phyloP scores from a whole-genome alignment of 2,113 vertebrate genomes.

The Phasianus colchicus region DNA sequence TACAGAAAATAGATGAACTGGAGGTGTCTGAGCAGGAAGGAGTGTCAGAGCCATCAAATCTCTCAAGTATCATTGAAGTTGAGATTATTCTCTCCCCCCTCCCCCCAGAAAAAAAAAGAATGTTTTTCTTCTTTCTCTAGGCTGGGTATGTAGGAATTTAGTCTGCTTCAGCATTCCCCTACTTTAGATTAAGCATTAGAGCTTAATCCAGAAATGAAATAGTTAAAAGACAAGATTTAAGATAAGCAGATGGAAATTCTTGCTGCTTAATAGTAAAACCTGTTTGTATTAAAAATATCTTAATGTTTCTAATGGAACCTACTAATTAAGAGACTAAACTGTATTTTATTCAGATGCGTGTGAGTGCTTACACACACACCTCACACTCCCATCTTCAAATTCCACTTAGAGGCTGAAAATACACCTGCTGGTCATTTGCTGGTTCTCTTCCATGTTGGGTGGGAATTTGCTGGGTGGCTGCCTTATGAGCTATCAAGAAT shows the following conservation, averaged over 20 bases:
- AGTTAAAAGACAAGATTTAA: slow-evolving; percentile 34
- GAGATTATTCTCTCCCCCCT: not conserved
- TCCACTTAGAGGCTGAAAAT: slow-evolving; percentile 3
- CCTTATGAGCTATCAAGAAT: not conserved
- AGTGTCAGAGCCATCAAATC: not conserved
- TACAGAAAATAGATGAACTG: not conserved
- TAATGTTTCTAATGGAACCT: slow-evolving; percentile 49
- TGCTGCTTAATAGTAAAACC: slow-evolving; percentile 26
- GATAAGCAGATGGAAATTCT: slow-evolving; percentile 62
- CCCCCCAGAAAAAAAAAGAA: not conserved
- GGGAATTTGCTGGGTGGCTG: not conserved
- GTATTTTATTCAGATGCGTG: slow-evolving; percentile 10
- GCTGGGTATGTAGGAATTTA: not conserved
- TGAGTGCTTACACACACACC: not conserved
- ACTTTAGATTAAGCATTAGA: not conserved
- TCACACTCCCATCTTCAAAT: slow-evolving; percentile 21
- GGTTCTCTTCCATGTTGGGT: not conserved
- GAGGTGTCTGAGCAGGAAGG: not conserved
- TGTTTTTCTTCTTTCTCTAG: not conserved
- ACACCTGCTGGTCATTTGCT: not conserved
- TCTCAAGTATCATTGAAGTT: not conserved
- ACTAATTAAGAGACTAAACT: slow-evolving; percentile 58
- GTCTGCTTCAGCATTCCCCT: not conserved
- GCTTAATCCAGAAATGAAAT: slow-evolving; percentile 20
- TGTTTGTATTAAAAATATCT: slow-evolving; percentile 69